These are phyloP conservation scores for Macrotrachela quadricornifera DNA, from an alignment of 1,140 invertebrate species.

Conservation along the genomic window DNA sequence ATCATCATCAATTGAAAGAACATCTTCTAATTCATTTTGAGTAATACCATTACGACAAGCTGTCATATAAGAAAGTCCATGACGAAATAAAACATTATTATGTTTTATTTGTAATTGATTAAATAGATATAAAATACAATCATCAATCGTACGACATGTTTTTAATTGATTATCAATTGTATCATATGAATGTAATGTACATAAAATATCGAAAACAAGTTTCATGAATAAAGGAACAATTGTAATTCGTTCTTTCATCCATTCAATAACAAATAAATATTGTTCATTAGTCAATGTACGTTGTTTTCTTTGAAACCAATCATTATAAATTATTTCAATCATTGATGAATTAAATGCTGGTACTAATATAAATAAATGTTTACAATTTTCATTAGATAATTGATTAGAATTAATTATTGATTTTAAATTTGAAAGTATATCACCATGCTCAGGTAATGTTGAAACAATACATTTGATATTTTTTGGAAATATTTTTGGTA, in stretches of 20 bases:
- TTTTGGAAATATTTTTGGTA: conserved; percentile 16
- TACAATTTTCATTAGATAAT: neutral
- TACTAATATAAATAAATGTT: conserved; percentile 1
- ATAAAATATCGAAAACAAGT: conserved; percentile 5
- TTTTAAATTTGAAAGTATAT: conserved; percentile 13
- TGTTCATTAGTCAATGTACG: conserved; percentile 32
- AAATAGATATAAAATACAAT: neutral
- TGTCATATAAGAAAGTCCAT: conserved; percentile 52
- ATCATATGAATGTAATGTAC: conserved; percentile 3
- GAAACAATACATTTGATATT: conserved; percentile 23
- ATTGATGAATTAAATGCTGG: conserved; percentile 12
- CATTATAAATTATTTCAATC: conserved; percentile 16
- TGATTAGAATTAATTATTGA: conserved; percentile 11
- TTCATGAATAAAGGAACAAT: neutral
- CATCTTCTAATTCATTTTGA: conserved; percentile 20
- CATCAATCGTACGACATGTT: neutral
- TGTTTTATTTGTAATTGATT: conserved; percentile 15
- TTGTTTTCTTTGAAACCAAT: conserved; percentile 13
- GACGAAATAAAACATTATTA: conserved; percentile 14
- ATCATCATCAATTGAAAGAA: conserved; percentile 22
- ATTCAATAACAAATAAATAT: conserved; percentile 68
- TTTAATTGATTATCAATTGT: neutral
- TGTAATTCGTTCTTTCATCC: conserved; percentile 38
- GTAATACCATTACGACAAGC: conserved; percentile 17
- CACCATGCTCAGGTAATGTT: conserved; percentile 12